These are phyloP conservation scores for Corythoichthys intestinalis DNA, from an alignment of 2,113 vertebrate genomes.

Conservation along the genomic window DNA sequence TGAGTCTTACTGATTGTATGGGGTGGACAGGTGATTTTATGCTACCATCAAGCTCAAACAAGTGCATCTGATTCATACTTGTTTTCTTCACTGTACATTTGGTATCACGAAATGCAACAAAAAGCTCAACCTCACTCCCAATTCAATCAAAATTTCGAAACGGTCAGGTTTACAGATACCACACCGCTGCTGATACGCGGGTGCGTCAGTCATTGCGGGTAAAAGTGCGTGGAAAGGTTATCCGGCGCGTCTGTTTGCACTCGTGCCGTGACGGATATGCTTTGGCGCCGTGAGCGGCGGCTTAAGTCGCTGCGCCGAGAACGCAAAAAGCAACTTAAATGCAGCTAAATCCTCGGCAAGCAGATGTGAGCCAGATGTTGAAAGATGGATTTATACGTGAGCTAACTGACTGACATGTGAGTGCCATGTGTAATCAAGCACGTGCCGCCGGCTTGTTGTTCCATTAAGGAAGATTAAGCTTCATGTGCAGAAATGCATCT, in stretches of 20 bases:
- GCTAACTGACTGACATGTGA: slow-evolving; percentile 33
- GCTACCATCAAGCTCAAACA: too few relatives aligned
- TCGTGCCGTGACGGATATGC: slow-evolving; percentile 43
- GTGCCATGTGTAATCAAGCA: slow-evolving; percentile 55
- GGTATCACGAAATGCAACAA: too few relatives aligned
- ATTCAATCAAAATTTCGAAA: neutral
- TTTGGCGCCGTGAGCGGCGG: slow-evolving; percentile 48
- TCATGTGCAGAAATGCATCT: slow-evolving; percentile 23
- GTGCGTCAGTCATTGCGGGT: neutral
- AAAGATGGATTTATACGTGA: slow-evolving; percentile 51
- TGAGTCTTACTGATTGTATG: too few relatives aligned
- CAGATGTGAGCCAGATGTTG: slow-evolving; percentile 75
- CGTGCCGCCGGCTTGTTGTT: slow-evolving; percentile 38
- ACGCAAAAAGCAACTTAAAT: slow-evolving; percentile 67
- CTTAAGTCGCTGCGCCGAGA: slow-evolving; percentile 57
- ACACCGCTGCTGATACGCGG: neutral
- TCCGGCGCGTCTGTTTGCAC: neutral
- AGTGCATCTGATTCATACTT: too few relatives aligned
- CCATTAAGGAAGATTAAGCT: slow-evolving; percentile 54
- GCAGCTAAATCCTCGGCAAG: slow-evolving; percentile 67
- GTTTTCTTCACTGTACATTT: too few relatives aligned
- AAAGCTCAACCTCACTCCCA: too few relatives aligned
- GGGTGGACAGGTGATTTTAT: too few relatives aligned
- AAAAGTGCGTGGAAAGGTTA: neutral
- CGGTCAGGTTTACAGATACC: neutral